phyloP scores from a whole-genome alignment of 1,140 invertebrate genomes.

The Microplitis demolitor region DNA sequence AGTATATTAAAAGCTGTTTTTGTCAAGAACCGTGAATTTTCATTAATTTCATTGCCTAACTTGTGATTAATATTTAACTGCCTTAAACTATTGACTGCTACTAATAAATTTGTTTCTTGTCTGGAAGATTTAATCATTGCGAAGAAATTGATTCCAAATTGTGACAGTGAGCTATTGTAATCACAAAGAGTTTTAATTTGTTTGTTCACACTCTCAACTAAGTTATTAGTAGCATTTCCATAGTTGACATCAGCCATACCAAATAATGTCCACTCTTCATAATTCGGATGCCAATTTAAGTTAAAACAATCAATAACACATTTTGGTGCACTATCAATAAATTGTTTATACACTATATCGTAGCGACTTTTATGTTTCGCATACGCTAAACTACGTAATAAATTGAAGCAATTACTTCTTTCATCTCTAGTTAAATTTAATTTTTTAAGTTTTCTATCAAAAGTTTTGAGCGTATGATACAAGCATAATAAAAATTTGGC shows the following conservation, averaged over 20 bases:
- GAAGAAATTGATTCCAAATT: background rate
- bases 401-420: background rate
- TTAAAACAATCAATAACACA: slow-evolving; percentile 21
- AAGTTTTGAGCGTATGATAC: slow-evolving; percentile 26
- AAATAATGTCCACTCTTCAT: slow-evolving; percentile 20
- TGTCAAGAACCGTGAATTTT: background rate
- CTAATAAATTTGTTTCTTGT: background rate
- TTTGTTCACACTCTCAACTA: slow-evolving; percentile 24
- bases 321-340: background rate
- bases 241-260: slow-evolving; percentile 25
- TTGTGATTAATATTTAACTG: background rate
- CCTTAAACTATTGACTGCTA: background rate
- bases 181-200: background rate
- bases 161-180: background rate
- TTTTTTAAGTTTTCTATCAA: background rate
- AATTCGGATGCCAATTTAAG: slow-evolving; percentile 25
- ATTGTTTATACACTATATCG: background rate
- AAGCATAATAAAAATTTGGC: slow-evolving; percentile 29
- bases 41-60: background rate
- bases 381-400: background rate
- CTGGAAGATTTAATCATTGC: background rate
- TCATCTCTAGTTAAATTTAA: background rate
- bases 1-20: background rate
- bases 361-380: background rate
- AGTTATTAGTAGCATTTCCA: slow-evolving; percentile 26